Evolutionary conservation across 2,888 invertebrate genomes (phyloP).

Genomic region (Cheiracanthium punctorium): DNA sequence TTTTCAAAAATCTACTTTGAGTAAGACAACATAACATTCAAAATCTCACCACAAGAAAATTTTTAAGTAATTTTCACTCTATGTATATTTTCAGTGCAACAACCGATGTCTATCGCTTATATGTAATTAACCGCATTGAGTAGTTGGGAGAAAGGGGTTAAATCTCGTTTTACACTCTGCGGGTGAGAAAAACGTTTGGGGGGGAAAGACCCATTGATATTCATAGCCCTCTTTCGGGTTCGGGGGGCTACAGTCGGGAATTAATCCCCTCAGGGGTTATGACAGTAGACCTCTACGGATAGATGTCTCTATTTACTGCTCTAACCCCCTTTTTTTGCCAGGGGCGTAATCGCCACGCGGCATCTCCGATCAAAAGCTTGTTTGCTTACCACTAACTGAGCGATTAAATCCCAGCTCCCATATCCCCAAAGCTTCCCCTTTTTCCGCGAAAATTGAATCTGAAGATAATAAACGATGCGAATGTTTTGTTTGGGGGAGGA

Average conservation of each 20-base stretch:
- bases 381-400: conserved; percentile 48
- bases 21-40: too few relatives aligned
- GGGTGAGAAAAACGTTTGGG: conserved; percentile 52
- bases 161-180: conserved; percentile 60
- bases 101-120: not conserved
- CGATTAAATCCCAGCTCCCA: conserved; percentile 4
- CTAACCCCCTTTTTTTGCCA: not conserved
- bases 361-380: conserved; percentile 46
- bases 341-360: conserved; percentile 51
- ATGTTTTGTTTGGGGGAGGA: too few relatives aligned
- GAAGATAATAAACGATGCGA: too few relatives aligned
- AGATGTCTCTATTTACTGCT: not conserved
- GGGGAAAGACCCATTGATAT: conserved; percentile 53
- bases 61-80: not conserved
- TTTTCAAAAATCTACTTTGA: too few relatives aligned
- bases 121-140: not conserved
- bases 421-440: too few relatives aligned
- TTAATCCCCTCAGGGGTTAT: conserved; percentile 14
- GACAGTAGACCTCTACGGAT: not conserved
- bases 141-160: conserved; percentile 1
- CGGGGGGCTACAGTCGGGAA: not conserved
- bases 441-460: too few relatives aligned
- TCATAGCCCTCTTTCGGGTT: conserved; percentile 20
- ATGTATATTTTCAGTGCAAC: not conserved
- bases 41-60: too few relatives aligned